Base-by-base conservation (phyloP, 2,113 vertebrate genomes). In the Ailurus styani region DNA sequence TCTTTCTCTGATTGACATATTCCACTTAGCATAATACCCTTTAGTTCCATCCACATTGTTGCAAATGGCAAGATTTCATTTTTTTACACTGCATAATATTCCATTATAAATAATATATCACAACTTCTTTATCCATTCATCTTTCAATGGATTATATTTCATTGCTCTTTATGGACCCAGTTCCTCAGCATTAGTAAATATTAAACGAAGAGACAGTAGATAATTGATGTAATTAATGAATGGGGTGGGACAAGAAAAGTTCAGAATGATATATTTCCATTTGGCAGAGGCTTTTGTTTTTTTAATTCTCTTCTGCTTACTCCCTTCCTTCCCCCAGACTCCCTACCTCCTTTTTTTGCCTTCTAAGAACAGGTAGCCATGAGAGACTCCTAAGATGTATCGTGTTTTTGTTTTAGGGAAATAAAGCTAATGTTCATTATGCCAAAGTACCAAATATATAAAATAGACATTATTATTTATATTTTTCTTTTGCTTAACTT, bases 401-500 rank as follows among this genome's bases (percentile, higher is more conserved):
- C 72, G 3, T 34, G 14, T 23, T 94, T 93, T 75, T 52, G 31
- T 60, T 64, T 55, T 73, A 45, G 57, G 72, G 60, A 78, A 94
- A 52, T 62, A 66, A 93, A 93, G 31, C 54, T 45, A 91, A 90
- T 97, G n/a, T 87, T 87, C 7, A 34, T 77, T 90, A 75, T 96
- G 42, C 29, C 31, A 52, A 57, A 97, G 54, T 87, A 17, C 34
- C n/a, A 92, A 20, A 40, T 90, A 55, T 52, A 31, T 84, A 64
- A 78, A 88, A 45, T 62, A 87, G 78, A 60, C 14, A 66, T 87
- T 57, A 57, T 34, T 96, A 72, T 57, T 62, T 57, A 78, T 73
- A 64, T 85, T 92, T 90, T 95, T 95, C 25, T 54, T 90, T 84
- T 94, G 78, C 57, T 93, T 95, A 70, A 88, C 60, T 93, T 97